These are phyloP conservation scores for Phymatocera aterrima DNA, from an alignment of 2,888 invertebrate genomes.

Conservation along the genomic window DNA sequence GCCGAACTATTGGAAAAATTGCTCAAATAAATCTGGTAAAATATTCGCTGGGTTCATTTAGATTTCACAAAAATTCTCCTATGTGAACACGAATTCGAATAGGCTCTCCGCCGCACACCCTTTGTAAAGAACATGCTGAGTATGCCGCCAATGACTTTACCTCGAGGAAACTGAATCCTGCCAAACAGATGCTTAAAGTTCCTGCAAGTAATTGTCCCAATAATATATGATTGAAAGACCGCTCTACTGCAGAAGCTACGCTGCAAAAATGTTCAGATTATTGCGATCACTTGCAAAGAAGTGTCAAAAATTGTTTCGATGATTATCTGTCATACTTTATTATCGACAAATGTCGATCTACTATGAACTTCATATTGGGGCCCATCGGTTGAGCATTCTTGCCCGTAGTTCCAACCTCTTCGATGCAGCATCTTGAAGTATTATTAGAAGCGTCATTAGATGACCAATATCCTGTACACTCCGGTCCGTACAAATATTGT, in stretches of 20 bases:
- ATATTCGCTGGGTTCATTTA: too few species aligned
- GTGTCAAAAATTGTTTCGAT: not conserved
- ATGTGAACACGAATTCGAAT: too few species aligned
- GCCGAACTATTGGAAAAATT: too few species aligned
- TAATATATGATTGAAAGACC: slow-evolving; percentile 30
- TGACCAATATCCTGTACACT: not conserved
- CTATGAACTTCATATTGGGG: not conserved
- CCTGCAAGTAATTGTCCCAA: slow-evolving; percentile 37
- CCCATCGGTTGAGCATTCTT: not conserved
- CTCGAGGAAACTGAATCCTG: slow-evolving; percentile 27
- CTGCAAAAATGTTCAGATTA: not conserved
- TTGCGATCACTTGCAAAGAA: not conserved
- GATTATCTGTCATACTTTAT: slow-evolving; percentile 5
- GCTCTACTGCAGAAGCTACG: not conserved
- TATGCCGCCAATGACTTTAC: not conserved
- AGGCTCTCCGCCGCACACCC: too few species aligned
- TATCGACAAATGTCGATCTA: not conserved
- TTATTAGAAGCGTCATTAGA: not conserved
- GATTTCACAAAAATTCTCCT: too few species aligned
- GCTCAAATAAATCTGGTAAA: too few species aligned
- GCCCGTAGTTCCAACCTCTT: not conserved
- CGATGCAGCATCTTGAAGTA: slow-evolving; percentile 19
- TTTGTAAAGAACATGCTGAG: not conserved
- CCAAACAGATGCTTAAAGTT: slow-evolving; percentile 25
- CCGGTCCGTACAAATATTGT: not conserved